These are phyloP conservation scores for Drosophila kanapiae DNA, from an alignment of 1,140 invertebrate genomes.

Conservation along the genomic window DNA sequence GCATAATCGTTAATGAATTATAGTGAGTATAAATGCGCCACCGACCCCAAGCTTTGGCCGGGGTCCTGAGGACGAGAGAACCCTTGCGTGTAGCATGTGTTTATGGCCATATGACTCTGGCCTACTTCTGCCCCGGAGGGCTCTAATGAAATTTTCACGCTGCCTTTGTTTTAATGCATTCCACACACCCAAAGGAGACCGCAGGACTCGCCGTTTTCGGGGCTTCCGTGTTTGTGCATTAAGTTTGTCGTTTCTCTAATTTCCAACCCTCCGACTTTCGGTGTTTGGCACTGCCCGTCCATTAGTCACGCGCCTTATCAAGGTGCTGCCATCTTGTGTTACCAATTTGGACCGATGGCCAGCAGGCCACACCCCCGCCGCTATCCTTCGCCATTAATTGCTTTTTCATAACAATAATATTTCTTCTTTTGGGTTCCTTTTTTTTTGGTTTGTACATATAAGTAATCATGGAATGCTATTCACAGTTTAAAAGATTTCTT, in stretches of 20 bases:
- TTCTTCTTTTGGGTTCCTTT: slow-evolving; percentile 23
- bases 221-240: slow-evolving; percentile 66
- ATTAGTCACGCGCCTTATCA: slow-evolving; percentile 77
- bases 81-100: slow-evolving; percentile 72
- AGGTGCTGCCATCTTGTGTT: slow-evolving; percentile 72
- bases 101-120: slow-evolving; percentile 67
- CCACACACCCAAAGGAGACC: slow-evolving; percentile 42
- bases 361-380: slow-evolving; percentile 41
- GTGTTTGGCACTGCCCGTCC: slow-evolving; percentile 25
- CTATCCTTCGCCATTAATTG: slow-evolving; percentile 50
- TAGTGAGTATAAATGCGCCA: slow-evolving; percentile 35
- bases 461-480: not conserved
- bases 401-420: slow-evolving; percentile 69
- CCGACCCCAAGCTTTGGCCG: not conserved
- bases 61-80: not conserved
- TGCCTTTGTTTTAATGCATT: slow-evolving; percentile 78
- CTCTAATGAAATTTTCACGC: slow-evolving; percentile 74
- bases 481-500: not conserved
- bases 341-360: slow-evolving; percentile 60
- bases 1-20: slow-evolving; percentile 83
- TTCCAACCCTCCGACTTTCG: slow-evolving; percentile 56
- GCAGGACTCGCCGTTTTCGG: slow-evolving; percentile 4
- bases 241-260: slow-evolving; percentile 60
- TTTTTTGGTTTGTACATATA: not conserved
- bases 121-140: slow-evolving; percentile 17